phyloP scores from a whole-genome alignment of 2,113 vertebrate species.

The Anguilla rostrata region DNA sequence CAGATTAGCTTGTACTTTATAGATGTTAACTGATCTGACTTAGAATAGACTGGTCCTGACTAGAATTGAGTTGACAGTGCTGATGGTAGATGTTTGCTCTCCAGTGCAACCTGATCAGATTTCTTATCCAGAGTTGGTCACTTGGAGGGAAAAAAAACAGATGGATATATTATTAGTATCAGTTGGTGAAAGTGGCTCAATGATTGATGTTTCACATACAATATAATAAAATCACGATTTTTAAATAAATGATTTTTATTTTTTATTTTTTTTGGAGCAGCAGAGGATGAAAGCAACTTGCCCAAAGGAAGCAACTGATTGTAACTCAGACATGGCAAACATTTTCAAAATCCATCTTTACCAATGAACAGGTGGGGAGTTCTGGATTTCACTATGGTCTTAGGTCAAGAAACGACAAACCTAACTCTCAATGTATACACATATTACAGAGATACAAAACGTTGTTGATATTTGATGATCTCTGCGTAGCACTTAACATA shows the following conservation, averaged over 20 bases:
- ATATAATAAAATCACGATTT: neutral
- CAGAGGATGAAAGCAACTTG: neutral
- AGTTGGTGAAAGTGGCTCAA: neutral
- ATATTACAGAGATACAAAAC: neutral
- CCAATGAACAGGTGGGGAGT: neutral
- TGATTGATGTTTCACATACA: neutral
- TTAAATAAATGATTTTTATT: neutral
- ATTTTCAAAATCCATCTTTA: conserved; percentile 1
- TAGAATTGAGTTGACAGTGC: neutral
- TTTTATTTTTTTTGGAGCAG: neutral
- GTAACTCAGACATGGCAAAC: neutral
- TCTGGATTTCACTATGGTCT: neutral
- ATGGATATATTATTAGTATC: neutral
- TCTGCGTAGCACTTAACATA: neutral
- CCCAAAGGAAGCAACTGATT: neutral
- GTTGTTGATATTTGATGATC: neutral
- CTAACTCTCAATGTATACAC: neutral
- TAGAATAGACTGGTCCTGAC: neutral
- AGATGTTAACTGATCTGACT: neutral
- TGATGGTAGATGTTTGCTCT: neutral
- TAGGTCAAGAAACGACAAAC: too few relatives aligned
- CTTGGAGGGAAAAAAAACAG: neutral
- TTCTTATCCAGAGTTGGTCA: neutral
- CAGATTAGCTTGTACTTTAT: neutral
- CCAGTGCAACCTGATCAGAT: neutral